Evolutionary conservation across 92 coral and sea anemone species (phyloP), one percentile per base, ranked within the genome.

Genomic region (Zoanthus sociatus): DNA sequence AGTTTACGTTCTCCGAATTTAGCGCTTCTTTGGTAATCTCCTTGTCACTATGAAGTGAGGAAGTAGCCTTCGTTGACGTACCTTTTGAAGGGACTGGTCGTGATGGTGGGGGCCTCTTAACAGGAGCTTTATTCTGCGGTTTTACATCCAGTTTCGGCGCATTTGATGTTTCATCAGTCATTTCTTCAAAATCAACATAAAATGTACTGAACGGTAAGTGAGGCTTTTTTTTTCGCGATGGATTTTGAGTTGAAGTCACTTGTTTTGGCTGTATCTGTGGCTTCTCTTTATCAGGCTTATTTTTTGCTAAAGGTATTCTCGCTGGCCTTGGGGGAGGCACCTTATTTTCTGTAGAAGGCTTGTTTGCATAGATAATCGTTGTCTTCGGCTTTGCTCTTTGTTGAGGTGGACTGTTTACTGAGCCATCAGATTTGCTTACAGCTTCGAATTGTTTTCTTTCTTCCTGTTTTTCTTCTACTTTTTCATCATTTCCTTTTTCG

Each of bases 291-390:
- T 20, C 45, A 44, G 75, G 44, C 21, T 81, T 81, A 32, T 33
- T 11, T 50, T 66, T 81, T 33, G 46, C 85, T 63, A 75, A 45
- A 46, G 85, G 85, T 18, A 18, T 46, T 45, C 85, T 81, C 46
- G 61, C 76, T 91, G 93, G 93, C 64, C 93, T 77, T 30, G 93
- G 89, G 9, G 93, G 92, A 33, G 92, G 79, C 51, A 33, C 48
- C 46, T 50, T 87, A 33, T 87, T 87, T 32, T 87, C 88, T 18
- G 82, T 64, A 1, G 84, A 85, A 11, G 84, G 79, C 74, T 75
- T 77, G 67, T 58, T 61, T 0, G 78, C 71, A 45, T 70, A 55
- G 16, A 70, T 86, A 56, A 67, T 71, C 1, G 85, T 81, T 21
- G 85, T 51, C 51, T 81, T 81, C 5, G 85, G 75, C 17, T 81